Conservation (phyloP, 2,113 vertebrate genomes). For the Eretmochelys imbricata region DNA sequence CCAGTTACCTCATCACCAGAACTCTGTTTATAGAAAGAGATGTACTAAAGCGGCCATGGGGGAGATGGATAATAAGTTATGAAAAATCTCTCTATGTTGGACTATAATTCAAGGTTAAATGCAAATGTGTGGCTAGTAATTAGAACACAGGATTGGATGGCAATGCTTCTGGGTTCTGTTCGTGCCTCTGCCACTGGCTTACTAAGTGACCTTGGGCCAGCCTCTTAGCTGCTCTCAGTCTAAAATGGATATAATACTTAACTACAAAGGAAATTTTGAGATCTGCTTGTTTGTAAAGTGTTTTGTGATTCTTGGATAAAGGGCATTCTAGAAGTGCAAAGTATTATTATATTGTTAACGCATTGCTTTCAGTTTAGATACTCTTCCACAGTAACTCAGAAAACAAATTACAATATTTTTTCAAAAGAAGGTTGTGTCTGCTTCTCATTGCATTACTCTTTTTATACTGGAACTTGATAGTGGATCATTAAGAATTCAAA, state of each 20-base stretch:
- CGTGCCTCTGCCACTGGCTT: background rate
- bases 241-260: background rate
- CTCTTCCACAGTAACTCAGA: background rate
- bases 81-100: background rate
- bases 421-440: background rate
- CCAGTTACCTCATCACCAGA: background rate
- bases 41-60: background rate
- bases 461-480: conserved; percentile 11
- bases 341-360: background rate
- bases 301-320: conserved; percentile 8
- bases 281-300: background rate
- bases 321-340: background rate
- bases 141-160: background rate
- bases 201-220: background rate
- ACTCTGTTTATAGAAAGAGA: background rate
- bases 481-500: conserved; percentile 18
- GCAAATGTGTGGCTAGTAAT: background rate
- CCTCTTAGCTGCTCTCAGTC: background rate
- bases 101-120: background rate
- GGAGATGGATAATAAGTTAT: background rate
- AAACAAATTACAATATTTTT: background rate
- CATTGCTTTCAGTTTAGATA: background rate
- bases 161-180: background rate
- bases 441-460: conserved; percentile 11
- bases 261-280: background rate